A percentile compares a stretch with the other conserved stretches of the same genome.
These are phyloP conservation scores for Pilophorus perplexus DNA, from an alignment of 2,888 invertebrate species.

Conservation along the genomic window DNA sequence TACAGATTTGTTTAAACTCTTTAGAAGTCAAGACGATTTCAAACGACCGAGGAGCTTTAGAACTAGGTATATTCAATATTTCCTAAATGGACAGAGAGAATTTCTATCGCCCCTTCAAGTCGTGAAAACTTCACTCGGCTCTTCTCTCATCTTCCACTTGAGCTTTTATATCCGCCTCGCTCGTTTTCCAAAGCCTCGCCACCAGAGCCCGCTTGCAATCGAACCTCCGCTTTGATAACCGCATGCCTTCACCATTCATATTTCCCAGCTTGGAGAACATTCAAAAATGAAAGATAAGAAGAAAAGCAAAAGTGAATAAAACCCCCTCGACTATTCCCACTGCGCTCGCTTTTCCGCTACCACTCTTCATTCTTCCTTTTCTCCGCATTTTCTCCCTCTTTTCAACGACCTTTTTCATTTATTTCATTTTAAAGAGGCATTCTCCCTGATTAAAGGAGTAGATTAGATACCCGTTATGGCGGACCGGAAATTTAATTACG, in stretches of 20 bases:
- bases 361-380: slow-evolving; percentile 3
- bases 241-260: slow-evolving; percentile 14
- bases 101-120: slow-evolving; percentile 13
- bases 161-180: slow-evolving; percentile 7
- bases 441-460: slow-evolving; percentile 37
- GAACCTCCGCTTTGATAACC: slow-evolving; percentile 13
- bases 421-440: slow-evolving; percentile 40
- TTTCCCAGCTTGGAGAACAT: slow-evolving; percentile 22
- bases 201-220: too few relatives aligned
- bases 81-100: too few relatives aligned
- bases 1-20: too few relatives aligned
- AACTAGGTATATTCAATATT: too few relatives aligned
- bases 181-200: too few relatives aligned
- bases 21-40: too few relatives aligned
- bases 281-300: slow-evolving; percentile 14
- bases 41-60: too few relatives aligned
- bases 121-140: slow-evolving; percentile 9
- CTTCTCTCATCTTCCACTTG: slow-evolving; percentile 9
- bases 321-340: too few relatives aligned
- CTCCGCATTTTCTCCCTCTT: background rate
- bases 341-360: too few relatives aligned
- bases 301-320: slow-evolving; percentile 31
- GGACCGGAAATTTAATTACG: slow-evolving; percentile 39
- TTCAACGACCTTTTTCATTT: slow-evolving; percentile 37
- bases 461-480: slow-evolving; percentile 40